Evolutionary conservation across 2,113 vertebrate species (phyloP).

Genomic region (Bufo bufo): DNA sequence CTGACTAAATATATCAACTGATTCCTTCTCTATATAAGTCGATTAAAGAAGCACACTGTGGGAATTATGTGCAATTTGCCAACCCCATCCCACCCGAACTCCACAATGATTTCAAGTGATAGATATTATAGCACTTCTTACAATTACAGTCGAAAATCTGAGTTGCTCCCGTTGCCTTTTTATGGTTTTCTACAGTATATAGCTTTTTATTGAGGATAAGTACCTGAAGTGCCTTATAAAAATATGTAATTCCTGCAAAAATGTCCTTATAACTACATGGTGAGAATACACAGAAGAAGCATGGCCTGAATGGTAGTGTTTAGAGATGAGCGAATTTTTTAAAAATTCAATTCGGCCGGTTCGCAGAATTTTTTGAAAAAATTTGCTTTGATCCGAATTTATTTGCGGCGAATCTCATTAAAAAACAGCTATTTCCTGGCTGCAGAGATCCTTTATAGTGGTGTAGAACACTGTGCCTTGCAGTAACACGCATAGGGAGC

Average conservation of each 20-base stretch:
- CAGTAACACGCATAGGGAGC: too few species aligned
- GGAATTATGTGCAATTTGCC: not conserved
- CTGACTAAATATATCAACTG: conserved; percentile 22
- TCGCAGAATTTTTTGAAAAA: too few species aligned
- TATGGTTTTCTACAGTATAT: not conserved
- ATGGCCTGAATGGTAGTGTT: too few species aligned
- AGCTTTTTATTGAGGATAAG: not conserved
- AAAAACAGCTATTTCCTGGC: too few species aligned
- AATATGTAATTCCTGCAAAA: not conserved
- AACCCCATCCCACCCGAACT: not conserved
- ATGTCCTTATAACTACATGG: not conserved
- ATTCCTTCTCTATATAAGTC: not conserved
- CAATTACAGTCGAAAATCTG: not conserved
- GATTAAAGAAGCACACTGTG: not conserved
- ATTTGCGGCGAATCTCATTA: too few species aligned
- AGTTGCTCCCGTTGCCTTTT: not conserved
- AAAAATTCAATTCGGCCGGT: too few species aligned
- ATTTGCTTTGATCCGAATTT: too few species aligned
- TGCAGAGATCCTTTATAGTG: too few species aligned
- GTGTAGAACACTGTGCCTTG: too few species aligned
- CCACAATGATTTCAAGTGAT: not conserved
- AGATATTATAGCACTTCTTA: not conserved
- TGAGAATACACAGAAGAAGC: not conserved
- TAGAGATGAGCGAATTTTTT: too few species aligned
- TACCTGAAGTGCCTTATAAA: not conserved